A percentile compares a stretch with the other conserved stretches of the same genome.
These are phyloP conservation scores for Hedya salicella DNA, from an alignment of 2,888 invertebrate species.

Conservation along the genomic window DNA sequence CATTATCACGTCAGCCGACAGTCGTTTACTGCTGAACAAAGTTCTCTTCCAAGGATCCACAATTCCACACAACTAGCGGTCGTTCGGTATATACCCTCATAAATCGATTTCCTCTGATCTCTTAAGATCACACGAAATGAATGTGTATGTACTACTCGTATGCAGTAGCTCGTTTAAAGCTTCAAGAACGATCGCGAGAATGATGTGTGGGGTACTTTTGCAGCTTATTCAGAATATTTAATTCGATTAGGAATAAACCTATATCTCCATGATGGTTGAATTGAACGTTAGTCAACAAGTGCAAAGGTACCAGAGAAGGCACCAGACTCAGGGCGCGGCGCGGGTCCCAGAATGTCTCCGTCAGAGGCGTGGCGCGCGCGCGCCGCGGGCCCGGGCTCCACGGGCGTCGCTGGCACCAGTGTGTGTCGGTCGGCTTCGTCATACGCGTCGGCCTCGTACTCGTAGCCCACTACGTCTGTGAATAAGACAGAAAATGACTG, in stretches of 20 bases:
- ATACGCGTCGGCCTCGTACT: slow-evolving; percentile 62
- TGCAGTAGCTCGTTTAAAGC: no score
- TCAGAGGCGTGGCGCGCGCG: slow-evolving; percentile 73
- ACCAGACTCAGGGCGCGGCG: slow-evolving; percentile 72
- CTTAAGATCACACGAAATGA: no score
- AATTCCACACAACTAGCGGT: no score
- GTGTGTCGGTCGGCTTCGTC: slow-evolving; percentile 56
- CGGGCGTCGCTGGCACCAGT: slow-evolving; percentile 43
- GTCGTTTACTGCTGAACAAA: not conserved
- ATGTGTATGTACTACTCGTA: no score
- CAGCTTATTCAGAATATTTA: no score
- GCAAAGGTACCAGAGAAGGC: slow-evolving; percentile 70
- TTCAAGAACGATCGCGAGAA: no score
- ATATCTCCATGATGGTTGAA: no score
- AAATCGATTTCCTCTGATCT: no score
- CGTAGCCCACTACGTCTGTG: slow-evolving; percentile 72
- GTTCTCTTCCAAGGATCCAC: no score
- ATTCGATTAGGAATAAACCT: no score
- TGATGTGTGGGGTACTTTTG: no score
- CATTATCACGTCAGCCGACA: not conserved
- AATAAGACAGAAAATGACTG: not conserved
- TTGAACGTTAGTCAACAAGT: not conserved
- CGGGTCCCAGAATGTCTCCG: slow-evolving; percentile 74
- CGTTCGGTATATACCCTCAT: no score
- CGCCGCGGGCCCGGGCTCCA: slow-evolving; percentile 39